These are phyloP conservation scores for Chrysemys picta DNA, from an alignment of 2,113 vertebrate genomes.

Conservation along the genomic window DNA sequence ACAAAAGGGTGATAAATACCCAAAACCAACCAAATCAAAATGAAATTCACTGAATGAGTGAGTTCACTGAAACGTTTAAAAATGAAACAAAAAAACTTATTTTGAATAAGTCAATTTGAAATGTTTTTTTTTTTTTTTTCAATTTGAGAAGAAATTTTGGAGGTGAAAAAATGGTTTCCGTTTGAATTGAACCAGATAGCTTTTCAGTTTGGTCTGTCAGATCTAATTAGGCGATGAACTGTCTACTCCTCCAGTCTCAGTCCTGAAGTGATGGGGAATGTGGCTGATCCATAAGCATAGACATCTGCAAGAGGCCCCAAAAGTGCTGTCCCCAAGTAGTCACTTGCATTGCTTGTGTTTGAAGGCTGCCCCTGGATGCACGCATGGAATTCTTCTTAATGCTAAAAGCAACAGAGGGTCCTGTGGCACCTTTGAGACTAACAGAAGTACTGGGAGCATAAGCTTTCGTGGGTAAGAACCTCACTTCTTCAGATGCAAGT, in stretches of 20 bases:
- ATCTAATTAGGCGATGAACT: background rate
- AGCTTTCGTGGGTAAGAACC: too few relatives aligned
- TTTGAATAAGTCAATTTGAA: background rate
- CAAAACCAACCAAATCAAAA: background rate
- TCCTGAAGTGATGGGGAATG: background rate
- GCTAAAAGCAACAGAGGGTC: too few relatives aligned
- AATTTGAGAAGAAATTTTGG: background rate
- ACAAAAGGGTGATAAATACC: too few relatives aligned
- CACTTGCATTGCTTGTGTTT: accelerated
- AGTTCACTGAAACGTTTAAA: background rate
- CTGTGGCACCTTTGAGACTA: too few relatives aligned
- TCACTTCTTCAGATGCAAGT: too few relatives aligned
- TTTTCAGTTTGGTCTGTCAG: too few relatives aligned
- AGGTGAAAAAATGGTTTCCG: background rate
- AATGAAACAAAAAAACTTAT: background rate
- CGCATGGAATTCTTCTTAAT: background rate
- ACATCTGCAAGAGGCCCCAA: background rate
- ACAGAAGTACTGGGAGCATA: too few relatives aligned
- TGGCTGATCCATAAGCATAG: background rate
- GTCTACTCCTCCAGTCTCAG: accelerated
- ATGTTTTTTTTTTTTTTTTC: background rate
- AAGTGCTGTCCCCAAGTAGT: background rate
- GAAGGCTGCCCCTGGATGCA: background rate
- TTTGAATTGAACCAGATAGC: background rate
- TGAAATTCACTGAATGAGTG: too few relatives aligned